Evolutionary conservation across 2,888 invertebrate genomes (phyloP).

Genomic region (Limnephilus marmoratus): DNA sequence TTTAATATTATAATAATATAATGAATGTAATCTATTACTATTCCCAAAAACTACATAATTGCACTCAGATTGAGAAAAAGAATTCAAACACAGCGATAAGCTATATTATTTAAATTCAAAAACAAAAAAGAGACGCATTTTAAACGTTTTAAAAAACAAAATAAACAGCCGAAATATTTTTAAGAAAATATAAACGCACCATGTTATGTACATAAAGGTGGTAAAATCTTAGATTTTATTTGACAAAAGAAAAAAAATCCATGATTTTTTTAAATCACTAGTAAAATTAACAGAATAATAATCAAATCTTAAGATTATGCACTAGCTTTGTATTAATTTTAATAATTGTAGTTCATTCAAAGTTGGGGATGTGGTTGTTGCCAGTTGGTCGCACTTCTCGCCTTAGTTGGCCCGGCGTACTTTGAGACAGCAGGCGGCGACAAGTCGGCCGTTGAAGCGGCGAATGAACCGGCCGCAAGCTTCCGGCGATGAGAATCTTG

Average conservation of each 20-base stretch:
- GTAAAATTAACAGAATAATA: neutral
- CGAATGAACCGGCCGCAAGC: slow-evolving; percentile 74
- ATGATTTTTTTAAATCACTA: too few species aligned
- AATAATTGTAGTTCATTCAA: neutral
- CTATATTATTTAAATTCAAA: neutral
- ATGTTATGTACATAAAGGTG: neutral
- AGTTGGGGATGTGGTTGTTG: neutral
- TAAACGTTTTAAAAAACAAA: neutral
- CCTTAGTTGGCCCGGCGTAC: slow-evolving; percentile 68
- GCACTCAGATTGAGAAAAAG: neutral
- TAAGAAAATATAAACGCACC: neutral
- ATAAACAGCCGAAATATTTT: neutral
- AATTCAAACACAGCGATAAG: neutral
- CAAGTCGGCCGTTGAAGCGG: slow-evolving; percentile 76
- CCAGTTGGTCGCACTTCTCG: neutral
- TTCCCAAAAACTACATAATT: neutral
- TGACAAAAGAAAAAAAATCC: neutral
- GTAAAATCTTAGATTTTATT: neutral
- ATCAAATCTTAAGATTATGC: neutral
- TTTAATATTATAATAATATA: neutral
- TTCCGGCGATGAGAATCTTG: slow-evolving; percentile 71
- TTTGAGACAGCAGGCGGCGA: slow-evolving; percentile 74
- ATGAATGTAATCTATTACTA: neutral
- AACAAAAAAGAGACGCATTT: neutral
- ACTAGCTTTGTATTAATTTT: neutral